Conservation (phyloP, 2,113 vertebrate genomes). For the Actenoides lindsayi region DNA sequence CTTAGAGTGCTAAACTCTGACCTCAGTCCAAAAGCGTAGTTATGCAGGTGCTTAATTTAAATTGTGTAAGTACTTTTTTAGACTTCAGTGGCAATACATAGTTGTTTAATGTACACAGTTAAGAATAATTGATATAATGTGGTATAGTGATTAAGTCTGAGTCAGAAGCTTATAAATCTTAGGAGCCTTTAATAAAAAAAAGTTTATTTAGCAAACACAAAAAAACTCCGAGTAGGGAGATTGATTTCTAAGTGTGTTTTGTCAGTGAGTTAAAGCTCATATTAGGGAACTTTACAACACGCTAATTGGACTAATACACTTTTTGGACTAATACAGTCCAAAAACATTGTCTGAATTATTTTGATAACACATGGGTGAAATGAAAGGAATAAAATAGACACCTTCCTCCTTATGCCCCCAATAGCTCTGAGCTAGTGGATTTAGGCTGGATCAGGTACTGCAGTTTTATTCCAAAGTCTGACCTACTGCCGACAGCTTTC, state of each 20-base stretch:
- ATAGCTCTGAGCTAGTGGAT: neutral
- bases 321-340: neutral
- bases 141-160: neutral
- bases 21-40: neutral
- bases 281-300: neutral
- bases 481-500: neutral
- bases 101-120: neutral
- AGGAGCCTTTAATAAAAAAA: neutral
- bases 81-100: neutral
- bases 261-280: neutral
- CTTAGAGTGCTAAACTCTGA: neutral
- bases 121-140: neutral
- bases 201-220: neutral
- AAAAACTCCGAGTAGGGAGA: neutral
- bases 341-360: neutral
- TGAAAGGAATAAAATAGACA: neutral
- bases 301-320: too few species aligned
- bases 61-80: neutral
- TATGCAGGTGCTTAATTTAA: neutral
- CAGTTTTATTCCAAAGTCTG: neutral
- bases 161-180: neutral
- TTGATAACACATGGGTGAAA: neutral
- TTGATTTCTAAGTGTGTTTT: neutral
- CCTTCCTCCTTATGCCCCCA: rapidly evolving
- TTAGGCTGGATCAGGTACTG: neutral